Percentiles rank a stretch among this genome's conserved stretches.
These are phyloP conservation scores for Lanius collurio DNA, from an alignment of 2,113 vertebrate genomes.

Conservation along the genomic window DNA sequence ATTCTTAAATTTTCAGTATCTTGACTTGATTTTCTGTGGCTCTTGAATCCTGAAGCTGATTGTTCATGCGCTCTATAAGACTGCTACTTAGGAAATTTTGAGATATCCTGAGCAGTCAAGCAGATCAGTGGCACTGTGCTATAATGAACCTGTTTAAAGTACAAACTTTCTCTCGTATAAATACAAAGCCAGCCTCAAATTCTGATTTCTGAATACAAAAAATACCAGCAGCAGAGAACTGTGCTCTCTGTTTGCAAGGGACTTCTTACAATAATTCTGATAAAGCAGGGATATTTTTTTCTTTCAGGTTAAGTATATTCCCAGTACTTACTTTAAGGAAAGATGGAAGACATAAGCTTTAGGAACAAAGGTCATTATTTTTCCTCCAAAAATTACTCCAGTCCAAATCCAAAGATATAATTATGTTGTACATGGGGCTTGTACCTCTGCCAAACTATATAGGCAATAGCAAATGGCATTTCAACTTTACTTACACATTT, in stretches of 20 bases:
- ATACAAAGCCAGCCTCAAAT: neutral
- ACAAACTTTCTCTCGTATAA: neutral
- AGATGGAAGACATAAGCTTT: neutral
- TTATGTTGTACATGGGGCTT: neutral
- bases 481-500: neutral
- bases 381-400: neutral
- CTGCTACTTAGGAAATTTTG: neutral
- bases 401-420: neutral
- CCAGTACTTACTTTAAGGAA: neutral
- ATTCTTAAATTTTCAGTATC: neutral
- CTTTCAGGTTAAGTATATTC: neutral
- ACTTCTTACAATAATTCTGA: neutral
- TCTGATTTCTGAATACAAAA: neutral
- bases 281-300: neutral
- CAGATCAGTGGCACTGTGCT: neutral
- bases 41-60: neutral
- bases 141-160: neutral
- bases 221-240: neutral
- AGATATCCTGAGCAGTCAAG: neutral
- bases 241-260: neutral
- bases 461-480: constrained; percentile 4
- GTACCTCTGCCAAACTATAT: neutral
- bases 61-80: neutral
- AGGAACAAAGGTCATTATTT: neutral
- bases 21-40: neutral